These are phyloP conservation scores for Blastobasis adustella DNA, from an alignment of 2,888 invertebrate species.

Conservation along the genomic window DNA sequence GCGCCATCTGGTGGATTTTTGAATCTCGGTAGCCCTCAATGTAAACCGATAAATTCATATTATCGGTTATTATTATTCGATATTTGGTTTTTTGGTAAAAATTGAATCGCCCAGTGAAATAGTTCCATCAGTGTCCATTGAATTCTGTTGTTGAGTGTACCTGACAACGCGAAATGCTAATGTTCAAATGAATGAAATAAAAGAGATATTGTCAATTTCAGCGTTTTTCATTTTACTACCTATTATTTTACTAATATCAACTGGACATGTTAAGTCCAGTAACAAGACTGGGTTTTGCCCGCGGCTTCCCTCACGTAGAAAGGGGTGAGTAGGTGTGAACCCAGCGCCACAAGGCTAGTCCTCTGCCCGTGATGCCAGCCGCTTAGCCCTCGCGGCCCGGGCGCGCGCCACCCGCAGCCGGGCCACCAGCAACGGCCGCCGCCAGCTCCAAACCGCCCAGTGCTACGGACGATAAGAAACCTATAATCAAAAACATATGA, in stretches of 20 bases:
- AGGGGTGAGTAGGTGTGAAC: too few relatives aligned
- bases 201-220: slow-evolving; percentile 34
- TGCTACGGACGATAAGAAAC: slow-evolving; percentile 23
- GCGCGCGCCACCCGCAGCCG: slow-evolving; percentile 37
- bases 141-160: slow-evolving; percentile 50
- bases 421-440: slow-evolving; percentile 37
- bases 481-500: too few relatives aligned
- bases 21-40: too few relatives aligned
- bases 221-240: slow-evolving; percentile 4
- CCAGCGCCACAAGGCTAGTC: too few relatives aligned
- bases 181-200: slow-evolving; percentile 60
- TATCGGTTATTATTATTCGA: too few relatives aligned
- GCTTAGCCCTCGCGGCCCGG: slow-evolving; percentile 16
- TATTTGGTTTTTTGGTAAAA: not conserved
- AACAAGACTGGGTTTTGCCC: too few relatives aligned
- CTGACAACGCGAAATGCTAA: slow-evolving; percentile 48
- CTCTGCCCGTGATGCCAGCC: not conserved
- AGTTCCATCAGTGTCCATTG: not conserved
- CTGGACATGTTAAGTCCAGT: too few relatives aligned
- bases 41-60: too few relatives aligned
- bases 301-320: too few relatives aligned
- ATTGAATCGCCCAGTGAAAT: slow-evolving; percentile 7
- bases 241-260: too few relatives aligned
- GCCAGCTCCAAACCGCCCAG: slow-evolving; percentile 54
- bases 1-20: too few relatives aligned